Conservation (phyloP, 2,797 vertebrate species). For the Peromyscus nudipes region DNA sequence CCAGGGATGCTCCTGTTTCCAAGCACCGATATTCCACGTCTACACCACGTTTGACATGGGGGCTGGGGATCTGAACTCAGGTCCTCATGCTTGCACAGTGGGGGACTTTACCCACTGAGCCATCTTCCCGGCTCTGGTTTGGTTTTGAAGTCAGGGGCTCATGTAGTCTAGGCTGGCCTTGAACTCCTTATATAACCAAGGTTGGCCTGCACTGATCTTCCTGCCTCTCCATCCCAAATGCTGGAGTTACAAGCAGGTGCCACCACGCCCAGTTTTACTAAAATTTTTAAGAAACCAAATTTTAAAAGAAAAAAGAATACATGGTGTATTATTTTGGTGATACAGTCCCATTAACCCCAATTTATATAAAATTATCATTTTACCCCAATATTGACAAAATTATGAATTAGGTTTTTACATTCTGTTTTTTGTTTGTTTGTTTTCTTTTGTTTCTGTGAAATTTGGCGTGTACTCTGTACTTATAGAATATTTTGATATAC, state of each 20-base stretch:
- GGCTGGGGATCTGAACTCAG: not conserved
- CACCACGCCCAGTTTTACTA: not conserved
- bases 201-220: not conserved
- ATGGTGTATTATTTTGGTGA: constrained; percentile 1
- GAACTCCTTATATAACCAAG: not conserved
- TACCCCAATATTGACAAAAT: not conserved
- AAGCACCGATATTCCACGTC: not conserved
- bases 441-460: not conserved
- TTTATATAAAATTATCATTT: constrained; percentile 29
- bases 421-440: not conserved
- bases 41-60: not conserved
- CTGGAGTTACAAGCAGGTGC: not conserved
- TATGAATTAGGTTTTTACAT: not conserved
- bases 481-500: not conserved
- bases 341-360: not conserved
- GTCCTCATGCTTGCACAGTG: not conserved
- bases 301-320: constrained; percentile 15
- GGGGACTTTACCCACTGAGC: not conserved
- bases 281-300: constrained; percentile 37
- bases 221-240: not conserved
- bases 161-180: not conserved
- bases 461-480: not conserved
- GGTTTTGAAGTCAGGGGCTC: not conserved
- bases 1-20: not conserved
- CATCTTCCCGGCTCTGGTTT: not conserved